Evolutionary conservation across 2,797 vertebrate genomes (phyloP).

Genomic region (Remorina albescens): DNA sequence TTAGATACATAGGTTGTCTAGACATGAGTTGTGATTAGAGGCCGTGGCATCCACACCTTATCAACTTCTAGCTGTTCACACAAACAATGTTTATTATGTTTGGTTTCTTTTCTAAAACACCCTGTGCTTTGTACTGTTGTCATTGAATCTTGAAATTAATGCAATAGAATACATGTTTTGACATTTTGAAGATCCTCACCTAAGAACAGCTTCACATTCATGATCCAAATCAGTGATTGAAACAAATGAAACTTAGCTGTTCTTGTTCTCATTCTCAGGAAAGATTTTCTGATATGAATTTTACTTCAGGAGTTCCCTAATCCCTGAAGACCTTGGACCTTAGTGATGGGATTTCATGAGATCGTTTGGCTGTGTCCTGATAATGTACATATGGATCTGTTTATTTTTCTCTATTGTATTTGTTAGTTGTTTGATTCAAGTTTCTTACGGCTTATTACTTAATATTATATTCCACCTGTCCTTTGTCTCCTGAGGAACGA

Average conservation of each 20-base stretch:
- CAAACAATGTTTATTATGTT: not conserved
- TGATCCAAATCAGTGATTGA: not conserved
- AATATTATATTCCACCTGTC: not conserved
- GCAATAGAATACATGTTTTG: not conserved
- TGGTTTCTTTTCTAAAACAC: not conserved
- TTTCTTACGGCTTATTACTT: not conserved
- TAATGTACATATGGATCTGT: constrained; percentile 50
- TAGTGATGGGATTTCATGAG: constrained; percentile 27
- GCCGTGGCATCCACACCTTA: not conserved
- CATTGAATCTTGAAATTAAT: not conserved
- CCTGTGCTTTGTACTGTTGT: not conserved
- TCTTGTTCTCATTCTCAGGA: not conserved
- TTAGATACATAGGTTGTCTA: constrained; percentile 34
- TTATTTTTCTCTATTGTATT: constrained; percentile 17
- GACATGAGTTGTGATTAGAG: constrained; percentile 14
- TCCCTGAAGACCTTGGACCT: not conserved
- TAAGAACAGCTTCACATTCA: not conserved
- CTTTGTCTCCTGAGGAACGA: not conserved
- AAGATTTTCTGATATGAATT: not conserved
- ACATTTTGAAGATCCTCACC: not conserved
- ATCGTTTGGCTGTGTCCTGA: constrained; percentile 26
- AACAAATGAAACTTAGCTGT: not conserved
- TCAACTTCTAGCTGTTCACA: not conserved
- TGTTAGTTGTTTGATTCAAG: constrained; percentile 19
- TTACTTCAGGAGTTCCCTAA: not conserved